phyloP scores from a whole-genome alignment of 2,113 vertebrate genomes.

The Nothoprocta perdicaria region DNA sequence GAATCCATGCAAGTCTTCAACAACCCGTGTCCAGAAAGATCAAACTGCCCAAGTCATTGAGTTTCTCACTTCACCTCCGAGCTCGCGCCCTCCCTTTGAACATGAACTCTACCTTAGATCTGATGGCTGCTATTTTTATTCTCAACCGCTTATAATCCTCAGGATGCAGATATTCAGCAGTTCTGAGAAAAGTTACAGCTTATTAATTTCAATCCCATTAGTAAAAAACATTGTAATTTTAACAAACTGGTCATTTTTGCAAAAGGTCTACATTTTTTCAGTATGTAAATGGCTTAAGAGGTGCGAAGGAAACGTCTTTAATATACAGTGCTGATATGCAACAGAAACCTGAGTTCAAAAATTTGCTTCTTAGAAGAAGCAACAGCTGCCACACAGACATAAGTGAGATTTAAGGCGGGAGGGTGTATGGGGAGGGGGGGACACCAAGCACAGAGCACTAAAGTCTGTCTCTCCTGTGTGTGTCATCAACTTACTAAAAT shows the following conservation, averaged over 20 bases:
- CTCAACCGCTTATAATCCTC: not conserved
- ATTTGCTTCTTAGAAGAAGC: conserved; percentile 53
- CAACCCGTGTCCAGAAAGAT: not conserved
- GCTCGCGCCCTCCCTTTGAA: not conserved
- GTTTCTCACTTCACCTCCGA: not conserved
- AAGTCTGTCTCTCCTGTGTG: not conserved
- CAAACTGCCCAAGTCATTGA: not conserved
- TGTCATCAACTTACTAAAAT: not conserved
- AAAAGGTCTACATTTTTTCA: conserved; percentile 27
- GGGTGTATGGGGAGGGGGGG: too few species aligned
- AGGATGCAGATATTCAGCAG: not conserved
- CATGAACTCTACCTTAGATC: not conserved
- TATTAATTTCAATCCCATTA: not conserved
- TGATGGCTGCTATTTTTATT: not conserved
- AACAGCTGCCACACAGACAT: conserved; percentile 65
- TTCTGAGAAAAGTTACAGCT: not conserved
- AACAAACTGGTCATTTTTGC: not conserved
- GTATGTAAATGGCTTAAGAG: conserved; percentile 58
- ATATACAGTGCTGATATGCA: conserved; percentile 65
- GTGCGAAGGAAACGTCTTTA: conserved; percentile 60
- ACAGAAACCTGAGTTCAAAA: conserved; percentile 68
- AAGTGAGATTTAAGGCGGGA: conserved; percentile 32
- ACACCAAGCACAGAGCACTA: not conserved
- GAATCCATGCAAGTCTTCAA: not conserved
- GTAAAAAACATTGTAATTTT: not conserved